phyloP scores from a whole-genome alignment of 2,888 invertebrate genomes.

The Tenthredo mesomela region DNA sequence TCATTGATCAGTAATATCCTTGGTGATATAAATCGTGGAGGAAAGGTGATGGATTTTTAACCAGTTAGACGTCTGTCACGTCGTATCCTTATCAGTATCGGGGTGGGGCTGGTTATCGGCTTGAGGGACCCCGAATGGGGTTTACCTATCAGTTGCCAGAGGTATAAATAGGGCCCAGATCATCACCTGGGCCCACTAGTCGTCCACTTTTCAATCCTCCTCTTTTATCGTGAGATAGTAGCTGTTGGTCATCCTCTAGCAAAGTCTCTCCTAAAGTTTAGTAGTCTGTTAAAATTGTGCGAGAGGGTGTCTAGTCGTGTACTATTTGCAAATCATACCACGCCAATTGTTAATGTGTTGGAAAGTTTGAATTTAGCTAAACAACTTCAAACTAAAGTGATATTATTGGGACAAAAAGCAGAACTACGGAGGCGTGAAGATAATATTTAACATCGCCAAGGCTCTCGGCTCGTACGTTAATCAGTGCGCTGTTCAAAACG shows the following conservation, averaged over 20 bases:
- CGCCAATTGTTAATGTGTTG: neutral
- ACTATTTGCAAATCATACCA: neutral
- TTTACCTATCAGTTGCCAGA: constrained; percentile 73
- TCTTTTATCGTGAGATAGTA: constrained; percentile 25
- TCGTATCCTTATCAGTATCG: constrained; percentile 70
- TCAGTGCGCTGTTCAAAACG: constrained; percentile 13
- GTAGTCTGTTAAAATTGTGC: neutral
- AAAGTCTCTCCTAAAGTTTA: neutral
- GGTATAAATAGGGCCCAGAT: constrained; percentile 70
- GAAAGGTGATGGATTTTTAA: constrained; percentile 35
- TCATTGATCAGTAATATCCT: constrained; percentile 36
- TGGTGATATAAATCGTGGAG: constrained; percentile 16
- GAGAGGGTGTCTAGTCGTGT: constrained; percentile 27
- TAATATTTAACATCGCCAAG: neutral
- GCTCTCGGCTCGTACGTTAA: neutral
- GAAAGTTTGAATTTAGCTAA: constrained; percentile 10
- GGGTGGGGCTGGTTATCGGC: constrained; percentile 76
- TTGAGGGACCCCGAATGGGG: constrained; percentile 70
- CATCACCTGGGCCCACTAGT: constrained; percentile 71
- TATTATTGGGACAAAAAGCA: neutral
- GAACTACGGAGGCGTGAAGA: neutral
- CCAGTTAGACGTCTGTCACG: constrained; percentile 61
- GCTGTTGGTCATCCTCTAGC: neutral
- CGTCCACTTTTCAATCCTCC: constrained; percentile 56
- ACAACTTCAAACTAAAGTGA: neutral